These are phyloP conservation scores for Xestia rhomboidea DNA, from an alignment of 2,888 invertebrate genomes.

Conservation along the genomic window DNA sequence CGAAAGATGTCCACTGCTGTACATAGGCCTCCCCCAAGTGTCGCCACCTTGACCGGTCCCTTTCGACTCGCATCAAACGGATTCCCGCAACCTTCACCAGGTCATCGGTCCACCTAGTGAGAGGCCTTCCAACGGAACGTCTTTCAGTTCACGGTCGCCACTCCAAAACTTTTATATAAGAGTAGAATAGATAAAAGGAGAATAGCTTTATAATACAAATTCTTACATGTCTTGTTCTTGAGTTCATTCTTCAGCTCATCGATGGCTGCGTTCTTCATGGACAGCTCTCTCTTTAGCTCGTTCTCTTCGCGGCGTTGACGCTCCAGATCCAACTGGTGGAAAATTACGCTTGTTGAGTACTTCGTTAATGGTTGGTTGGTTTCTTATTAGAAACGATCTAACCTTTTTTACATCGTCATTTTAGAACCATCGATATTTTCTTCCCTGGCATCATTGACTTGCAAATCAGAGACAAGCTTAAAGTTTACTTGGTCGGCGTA, in stretches of 20 bases:
- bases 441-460: neutral
- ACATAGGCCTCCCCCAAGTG: too few species aligned
- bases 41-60: too few species aligned
- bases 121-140: too few species aligned
- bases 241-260: conserved; percentile 95
- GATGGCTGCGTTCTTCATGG: conserved; percentile 93
- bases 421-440: neutral
- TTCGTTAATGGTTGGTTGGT: neutral
- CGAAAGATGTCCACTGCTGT: too few species aligned
- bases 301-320: conserved; percentile 94
- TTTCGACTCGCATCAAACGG: too few species aligned
- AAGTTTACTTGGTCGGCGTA: neutral
- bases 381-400: neutral
- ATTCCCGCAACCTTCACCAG: too few species aligned
- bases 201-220: neutral
- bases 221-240: conserved; percentile 93
- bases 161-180: too few species aligned
- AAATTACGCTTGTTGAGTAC: neutral
- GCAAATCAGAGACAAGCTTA: neutral
- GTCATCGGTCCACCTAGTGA: too few species aligned
- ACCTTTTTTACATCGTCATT: neutral
- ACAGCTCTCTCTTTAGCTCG: conserved; percentile 94
- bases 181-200: neutral
- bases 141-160: too few species aligned
- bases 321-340: conserved; percentile 92